Evolutionary conservation across 2,113 vertebrate genomes (phyloP), one percentile per base, ranked within the genome.

Genomic region (Pygoscelis antarcticus): DNA sequence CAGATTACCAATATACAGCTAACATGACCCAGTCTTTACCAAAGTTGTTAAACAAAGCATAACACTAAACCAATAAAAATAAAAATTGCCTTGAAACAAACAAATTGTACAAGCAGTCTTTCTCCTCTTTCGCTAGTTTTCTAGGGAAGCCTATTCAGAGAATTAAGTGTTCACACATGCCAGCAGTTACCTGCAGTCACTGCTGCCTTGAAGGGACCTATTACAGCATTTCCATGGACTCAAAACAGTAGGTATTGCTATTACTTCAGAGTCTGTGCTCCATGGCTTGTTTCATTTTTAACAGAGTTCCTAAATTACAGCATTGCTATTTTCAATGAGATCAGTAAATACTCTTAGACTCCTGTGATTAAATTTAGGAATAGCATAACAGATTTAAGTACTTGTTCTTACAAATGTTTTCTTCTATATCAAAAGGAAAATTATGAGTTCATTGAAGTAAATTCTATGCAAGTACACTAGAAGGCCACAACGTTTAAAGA

Each of bases 161-260:
- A 16, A 49, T n/a, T 10, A 76, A 79, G 7, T 8, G 26, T n/a
- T 75, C 34, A 17, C 14, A 11, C 0, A 0, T 44, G 30, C 40
- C 87, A 91, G 42, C 30, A 23, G n/a, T 34, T 60, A 69, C 49
- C 69, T 82, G 70, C 36, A 72, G 78, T 66, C 82, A 49, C 55
- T 82, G 58, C 62, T 84, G 40, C 80, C 64, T 11, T 69, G 52
- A 72, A 86, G 54, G 21, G 80, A 81, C 34, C 42, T 18, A 9
- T 30, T n/a, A 21, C 16, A 89, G 76, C 44, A 61, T 13, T 66
- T 76, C 11, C 49, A 36, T 3, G 1, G 15, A 12, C 17, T 60
- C 38, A 42, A 42, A 91, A 34, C 27, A 74, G 71, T 2, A 77
- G 84, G 18, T 3, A 22, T 3, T 40, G 42, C 38, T 83, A 26